phyloP scores from a whole-genome alignment of 1,140 invertebrate genomes.

The Heliconius hermathena region DNA sequence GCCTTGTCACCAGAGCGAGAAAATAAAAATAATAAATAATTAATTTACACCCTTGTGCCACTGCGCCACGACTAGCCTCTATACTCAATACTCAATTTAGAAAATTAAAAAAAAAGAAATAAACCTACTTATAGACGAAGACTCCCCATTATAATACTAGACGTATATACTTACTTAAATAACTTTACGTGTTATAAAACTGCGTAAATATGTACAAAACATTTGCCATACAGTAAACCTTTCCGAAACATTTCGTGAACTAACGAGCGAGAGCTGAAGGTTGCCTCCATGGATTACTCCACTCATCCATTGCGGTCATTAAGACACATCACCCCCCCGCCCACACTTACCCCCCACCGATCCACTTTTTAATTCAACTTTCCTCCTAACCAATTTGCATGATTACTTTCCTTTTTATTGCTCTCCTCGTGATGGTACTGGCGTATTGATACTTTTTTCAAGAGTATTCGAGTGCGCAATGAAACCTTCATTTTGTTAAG shows the following conservation, averaged over 20 bases:
- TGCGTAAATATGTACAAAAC: background rate
- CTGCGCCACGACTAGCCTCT: too few species aligned
- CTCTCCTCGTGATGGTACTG: slow-evolving; percentile 44
- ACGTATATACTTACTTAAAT: background rate
- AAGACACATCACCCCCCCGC: slow-evolving; percentile 64
- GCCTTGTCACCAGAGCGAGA: too few species aligned
- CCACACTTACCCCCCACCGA: slow-evolving; percentile 44
- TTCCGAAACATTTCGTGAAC: slow-evolving; percentile 42
- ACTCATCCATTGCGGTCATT: slow-evolving; percentile 76
- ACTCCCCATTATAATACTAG: background rate
- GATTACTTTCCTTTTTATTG: slow-evolving; percentile 80
- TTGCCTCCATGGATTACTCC: slow-evolving; percentile 55
- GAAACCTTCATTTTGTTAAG: slow-evolving; percentile 12
- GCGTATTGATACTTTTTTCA: slow-evolving; percentile 43
- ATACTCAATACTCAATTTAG: too few species aligned
- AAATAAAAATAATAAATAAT: too few species aligned
- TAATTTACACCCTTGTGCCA: too few species aligned
- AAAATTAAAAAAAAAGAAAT: too few species aligned
- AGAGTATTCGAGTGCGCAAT: background rate
- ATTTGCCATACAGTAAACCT: slow-evolving; percentile 24
- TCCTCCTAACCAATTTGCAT: slow-evolving; percentile 76
- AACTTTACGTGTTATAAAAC: background rate
- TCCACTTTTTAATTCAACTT: slow-evolving; percentile 79
- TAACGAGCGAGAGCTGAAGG: slow-evolving; percentile 55
- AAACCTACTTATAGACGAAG: too few species aligned